Evolutionary conservation across 92 coral and sea anemone genomes (phyloP).

Genomic region (Actinernus sp.): DNA sequence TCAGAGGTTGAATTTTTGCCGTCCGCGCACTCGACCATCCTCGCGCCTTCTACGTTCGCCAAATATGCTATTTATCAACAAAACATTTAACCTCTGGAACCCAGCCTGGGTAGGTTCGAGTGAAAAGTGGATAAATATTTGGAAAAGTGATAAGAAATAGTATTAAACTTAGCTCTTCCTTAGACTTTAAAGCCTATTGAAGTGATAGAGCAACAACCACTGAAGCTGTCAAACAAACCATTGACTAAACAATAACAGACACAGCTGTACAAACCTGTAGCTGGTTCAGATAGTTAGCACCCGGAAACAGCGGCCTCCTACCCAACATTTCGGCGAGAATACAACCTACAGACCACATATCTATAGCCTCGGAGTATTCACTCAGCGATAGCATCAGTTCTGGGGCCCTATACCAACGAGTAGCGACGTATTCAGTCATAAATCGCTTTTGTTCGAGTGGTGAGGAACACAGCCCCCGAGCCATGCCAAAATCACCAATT

Average conservation of each 20-base stretch:
- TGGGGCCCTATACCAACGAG: conserved; percentile 98
- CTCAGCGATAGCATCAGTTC: conserved; percentile 95
- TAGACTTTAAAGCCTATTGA: not conserved
- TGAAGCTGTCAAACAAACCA: no score
- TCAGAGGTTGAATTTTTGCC: no score
- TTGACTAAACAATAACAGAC: no score
- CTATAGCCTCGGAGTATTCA: conserved; percentile 95
- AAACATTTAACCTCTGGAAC: no score
- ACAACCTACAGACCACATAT: conserved; percentile 99
- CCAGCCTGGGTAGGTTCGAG: no score
- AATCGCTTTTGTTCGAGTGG: conserved; percentile 95
- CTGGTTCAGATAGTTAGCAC: conserved; percentile 95
- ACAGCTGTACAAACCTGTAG: conserved; percentile 85
- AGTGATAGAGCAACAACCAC: no score
- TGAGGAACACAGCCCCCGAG: conserved; percentile 89
- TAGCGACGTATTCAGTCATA: conserved; percentile 97
- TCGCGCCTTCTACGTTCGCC: no score
- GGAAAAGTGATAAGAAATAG: no score
- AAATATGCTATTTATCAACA: no score
- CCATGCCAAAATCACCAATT: conserved; percentile 99
- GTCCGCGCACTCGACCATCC: no score
- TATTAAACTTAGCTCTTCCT: not conserved
- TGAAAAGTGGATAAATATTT: no score
- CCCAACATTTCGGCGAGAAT: conserved; percentile 99
- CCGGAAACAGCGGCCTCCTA: conserved; percentile 91